Percentiles rank a stretch among this genome's conserved stretches.
These are phyloP conservation scores for Xestia ashworthii DNA, from an alignment of 2,888 invertebrate species.

Conservation along the genomic window DNA sequence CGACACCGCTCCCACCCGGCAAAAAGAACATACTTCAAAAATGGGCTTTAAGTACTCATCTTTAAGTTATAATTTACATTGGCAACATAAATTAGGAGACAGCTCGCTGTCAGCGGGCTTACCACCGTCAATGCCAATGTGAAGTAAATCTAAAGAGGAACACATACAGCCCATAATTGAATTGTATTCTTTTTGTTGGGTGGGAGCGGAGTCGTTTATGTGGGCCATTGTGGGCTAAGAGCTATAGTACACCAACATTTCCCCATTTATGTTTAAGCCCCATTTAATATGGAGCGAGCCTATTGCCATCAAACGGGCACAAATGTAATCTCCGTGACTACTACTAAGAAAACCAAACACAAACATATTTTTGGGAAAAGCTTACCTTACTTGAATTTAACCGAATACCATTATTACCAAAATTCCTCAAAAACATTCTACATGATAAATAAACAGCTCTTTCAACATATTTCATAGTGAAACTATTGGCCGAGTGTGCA, in stretches of 20 bases:
- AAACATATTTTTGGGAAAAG: background rate
- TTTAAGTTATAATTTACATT: no score
- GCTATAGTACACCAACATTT: background rate
- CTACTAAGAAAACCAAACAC: background rate
- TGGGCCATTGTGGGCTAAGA: no score
- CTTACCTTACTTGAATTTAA: background rate
- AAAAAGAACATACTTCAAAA: no score
- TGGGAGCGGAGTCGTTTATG: no score
- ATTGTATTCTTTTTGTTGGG: no score
- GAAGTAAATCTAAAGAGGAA: no score
- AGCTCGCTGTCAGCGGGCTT: no score
- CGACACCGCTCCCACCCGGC: no score
- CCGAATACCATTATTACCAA: background rate
- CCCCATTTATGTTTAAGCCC: background rate
- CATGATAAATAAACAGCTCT: slow-evolving; percentile 47
- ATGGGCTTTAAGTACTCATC: no score
- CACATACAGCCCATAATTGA: no score
- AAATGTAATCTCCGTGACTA: background rate
- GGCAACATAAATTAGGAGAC: no score
- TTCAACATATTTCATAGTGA: slow-evolving; percentile 48
- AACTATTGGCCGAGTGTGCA: slow-evolving; percentile 55
- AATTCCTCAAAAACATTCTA: background rate
- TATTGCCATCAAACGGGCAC: background rate
- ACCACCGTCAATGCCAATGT: no score
- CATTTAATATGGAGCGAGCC: background rate